Evolutionary conservation across 2,113 vertebrate species (phyloP), one percentile per base, ranked within the genome.

Genomic region (Embiotoca jacksoni): DNA sequence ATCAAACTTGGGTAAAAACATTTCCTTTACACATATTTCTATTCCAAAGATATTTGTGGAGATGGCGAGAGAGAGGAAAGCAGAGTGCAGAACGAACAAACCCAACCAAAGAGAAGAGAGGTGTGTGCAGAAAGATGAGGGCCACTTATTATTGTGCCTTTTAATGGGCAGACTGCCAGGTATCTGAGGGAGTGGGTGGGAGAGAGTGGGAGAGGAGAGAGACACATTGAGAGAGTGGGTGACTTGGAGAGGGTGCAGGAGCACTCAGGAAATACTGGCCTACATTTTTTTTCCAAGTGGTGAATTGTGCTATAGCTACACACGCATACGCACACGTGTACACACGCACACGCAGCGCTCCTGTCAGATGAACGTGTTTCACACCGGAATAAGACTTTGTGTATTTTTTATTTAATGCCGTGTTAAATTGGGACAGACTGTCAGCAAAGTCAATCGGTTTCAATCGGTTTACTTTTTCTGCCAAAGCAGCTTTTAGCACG

Each of bases 201-300:
- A 30, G 52, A 58, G 49, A 37, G n/a, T 64, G 39, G 2, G n/a
- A 0, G 3, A 15, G 33, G 59, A 54, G 41, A 9, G 6, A 39
- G 23, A 23, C 23, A 23, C 23, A 23, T 23, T 23, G 23, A 23
- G 23, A 23, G 23, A 23, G 23, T 23, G 23, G 23, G 23, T 23
- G 23, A 23, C 23, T 23, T 23, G 41, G 41, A 67, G 39, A 2
- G n/a, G 0, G 3, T 33, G 30, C 53, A 59, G 6, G 49, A 66
- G 56, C 32, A 49, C 23, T 70, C 33, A 70, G 65, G 59, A 71
- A 57, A 41, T 47, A n/a, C 46, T 81, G 68, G 14, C 73, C 78
- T 64, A 77, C 47, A 78, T 80, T 72, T 81, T 30, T 16, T 68
- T 57, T 37, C 14, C 54, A n/a, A 41, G 16, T 31, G 53, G 39